Base-by-base conservation (phyloP, 2,888 invertebrate species). In the Lasioglossum pauxillum region DNA sequence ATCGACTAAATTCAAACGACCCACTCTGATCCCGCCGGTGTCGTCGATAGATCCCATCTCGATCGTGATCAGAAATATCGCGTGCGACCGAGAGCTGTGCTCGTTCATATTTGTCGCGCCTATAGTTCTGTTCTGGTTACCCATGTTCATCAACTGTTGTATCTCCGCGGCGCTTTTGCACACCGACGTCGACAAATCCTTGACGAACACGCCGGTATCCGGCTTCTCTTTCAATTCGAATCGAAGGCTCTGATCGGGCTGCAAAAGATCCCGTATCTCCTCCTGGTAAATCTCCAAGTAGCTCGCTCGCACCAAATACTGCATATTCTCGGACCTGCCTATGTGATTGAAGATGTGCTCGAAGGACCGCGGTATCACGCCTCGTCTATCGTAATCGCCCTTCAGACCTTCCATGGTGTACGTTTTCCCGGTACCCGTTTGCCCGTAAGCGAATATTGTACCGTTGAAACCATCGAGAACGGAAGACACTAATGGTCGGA, bases 371-470 rank as follows among this genome's bases (percentile, higher is more conserved):
- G 99, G 99, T 92, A 99, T 99, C 89, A 99, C 97, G 80, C 99
- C 99, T 93, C 97, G 96, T 92, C 96, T 96, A n/a, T 97, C 97
- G n/a, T 96, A 95, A 90, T 97, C 96, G 67, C 96, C 96, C 80
- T 96, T 95, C 31, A 96, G 95, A 35, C 98, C 98, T 96, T 97
- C 97, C 97, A 97, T 97, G 19, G 97, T 97, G 95, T 96, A 97
- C 16, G 97, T 97, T 95, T 97, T 97, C 78, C 99, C 99, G 0
- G 99, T 99, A 86, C 99, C 99, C 0, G 99, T 99, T 96, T 99
- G 99, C 0, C 99, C 99, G 95, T 99, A 99, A 1, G 99, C 99
- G 96, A 99, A 99, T 91, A 99, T 99, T 92, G 99, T 99, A 23
- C 99, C 99, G 96, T 99, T 99, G 96, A 99, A 99, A 2, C 99